phyloP scores from a whole-genome alignment of 2,888 invertebrate species.

The Capitulum mitella region DNA sequence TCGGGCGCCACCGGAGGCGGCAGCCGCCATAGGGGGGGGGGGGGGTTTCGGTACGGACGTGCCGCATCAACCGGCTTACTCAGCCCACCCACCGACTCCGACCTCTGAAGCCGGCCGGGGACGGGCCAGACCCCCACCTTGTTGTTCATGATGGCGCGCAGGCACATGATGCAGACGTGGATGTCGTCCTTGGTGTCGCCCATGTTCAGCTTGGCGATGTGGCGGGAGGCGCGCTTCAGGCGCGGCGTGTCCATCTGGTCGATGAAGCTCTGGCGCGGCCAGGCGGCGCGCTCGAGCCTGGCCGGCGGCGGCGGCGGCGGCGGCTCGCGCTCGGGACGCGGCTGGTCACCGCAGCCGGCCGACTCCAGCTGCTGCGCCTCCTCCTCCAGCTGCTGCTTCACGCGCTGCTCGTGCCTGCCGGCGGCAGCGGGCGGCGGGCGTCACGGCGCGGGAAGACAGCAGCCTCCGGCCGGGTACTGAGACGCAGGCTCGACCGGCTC shows the following conservation, averaged over 20 bases:
- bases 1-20: no score
- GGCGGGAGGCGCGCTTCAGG: conserved; percentile 66
- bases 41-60: no score
- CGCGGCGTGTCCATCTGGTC: conserved; percentile 60
- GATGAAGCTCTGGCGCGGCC: conserved; percentile 28
- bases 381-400: conserved; percentile 20
- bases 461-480: no score
- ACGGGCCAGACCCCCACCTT: conserved; percentile 57
- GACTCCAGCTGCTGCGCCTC: background rate
- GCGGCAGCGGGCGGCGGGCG: background rate
- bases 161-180: conserved; percentile 97
- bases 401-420: conserved; percentile 10
- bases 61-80: no score
- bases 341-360: background rate
- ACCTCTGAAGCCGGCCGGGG: no score
- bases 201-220: conserved; percentile 84
- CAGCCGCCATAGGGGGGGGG: no score
- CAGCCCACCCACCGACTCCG: no score
- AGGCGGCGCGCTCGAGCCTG: conserved; percentile 37
- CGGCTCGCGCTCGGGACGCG: background rate
- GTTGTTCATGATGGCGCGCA: conserved; percentile 99
- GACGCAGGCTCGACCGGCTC: no score
- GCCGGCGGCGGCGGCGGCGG: no score
- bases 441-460: no score
- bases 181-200: conserved; percentile 96